Evolutionary conservation across 1,140 invertebrate genomes (phyloP), one percentile per base, ranked within the genome.

Genomic region (Drosophila auraria): DNA sequence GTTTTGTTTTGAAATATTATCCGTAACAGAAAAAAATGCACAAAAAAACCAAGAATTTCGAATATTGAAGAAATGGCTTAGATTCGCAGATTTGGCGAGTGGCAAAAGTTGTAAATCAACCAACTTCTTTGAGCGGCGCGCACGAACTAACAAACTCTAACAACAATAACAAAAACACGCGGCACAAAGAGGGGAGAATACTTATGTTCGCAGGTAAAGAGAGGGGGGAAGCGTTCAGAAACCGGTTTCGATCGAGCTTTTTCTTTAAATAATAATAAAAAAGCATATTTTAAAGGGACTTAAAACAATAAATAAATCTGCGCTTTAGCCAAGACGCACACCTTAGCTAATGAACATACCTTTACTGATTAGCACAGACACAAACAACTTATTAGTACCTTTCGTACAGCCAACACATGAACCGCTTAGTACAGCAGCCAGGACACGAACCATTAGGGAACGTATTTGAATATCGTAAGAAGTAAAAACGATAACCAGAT

Each of bases 51-150:
- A 14, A 27, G 2, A 56, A 8, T 20, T 25, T 59, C 0, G 4
- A 17, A 44, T 57, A 57, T 57, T 40, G 36, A 57, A 57, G 54
- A 17, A 53, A 42, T 54, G n/a, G n/a, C 17, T 58, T 61, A 27
- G 30, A 58, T 51, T 60, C 23, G 8, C 17, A 58, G 51, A 45
- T 65, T 78, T 73, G 40, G 36, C 47, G 17, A 51, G 56, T 62
- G 56, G 42, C 61, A 61, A 40, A 36, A 36, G 54, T 57, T 57
- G 36, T 60, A 66, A 38, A 72, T 47, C 83, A 87, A 86, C 83
- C 83, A 80, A 89, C 81, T 71, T 78, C 84, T 60, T 80, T 45
- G 77, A 89, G 69, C 64, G 54, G 58, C 80, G 83, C 83, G 83
- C 51, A 82, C 71, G 65, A 86, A 86, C 83, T 86, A 82, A 81